A percentile compares a stretch with the other conserved stretches of the same genome.
These are phyloP conservation scores for Alsophila aescularia DNA, from an alignment of 2,888 invertebrate species.

Conservation along the genomic window DNA sequence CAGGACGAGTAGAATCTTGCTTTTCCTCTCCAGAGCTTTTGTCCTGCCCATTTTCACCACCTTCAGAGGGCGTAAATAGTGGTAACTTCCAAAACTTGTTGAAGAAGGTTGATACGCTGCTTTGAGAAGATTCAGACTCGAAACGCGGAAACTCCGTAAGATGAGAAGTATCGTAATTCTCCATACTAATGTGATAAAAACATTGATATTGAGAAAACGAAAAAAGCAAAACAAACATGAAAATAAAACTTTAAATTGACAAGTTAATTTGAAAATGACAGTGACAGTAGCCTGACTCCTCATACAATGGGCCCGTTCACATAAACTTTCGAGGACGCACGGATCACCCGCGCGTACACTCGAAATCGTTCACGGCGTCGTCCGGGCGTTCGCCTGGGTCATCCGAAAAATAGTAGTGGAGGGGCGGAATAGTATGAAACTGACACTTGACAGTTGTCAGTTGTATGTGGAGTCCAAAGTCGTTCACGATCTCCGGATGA, in stretches of 20 bases:
- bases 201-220: not conserved
- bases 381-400: no score
- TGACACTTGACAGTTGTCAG: no score
- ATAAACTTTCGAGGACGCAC: no score
- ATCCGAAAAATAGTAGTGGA: no score
- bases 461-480: no score
- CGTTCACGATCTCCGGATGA: no score
- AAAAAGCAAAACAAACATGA: not conserved
- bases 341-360: no score
- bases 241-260: not conserved
- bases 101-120: slow-evolving; percentile 89
- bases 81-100: slow-evolving; percentile 90
- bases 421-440: no score
- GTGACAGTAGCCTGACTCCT: no score
- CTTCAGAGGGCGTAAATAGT: slow-evolving; percentile 80
- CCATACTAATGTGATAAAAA: slow-evolving; percentile 54
- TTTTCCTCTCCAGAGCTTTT: slow-evolving; percentile 51
- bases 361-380: no score
- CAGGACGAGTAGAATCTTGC: slow-evolving; percentile 44
- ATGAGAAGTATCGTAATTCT: slow-evolving; percentile 76
- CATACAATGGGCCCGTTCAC: no score
- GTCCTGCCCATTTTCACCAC: slow-evolving; percentile 53
- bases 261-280: no score
- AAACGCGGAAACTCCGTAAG: slow-evolving; percentile 84
- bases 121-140: slow-evolving; percentile 89